These are phyloP conservation scores for Brachionus manjavacas DNA, from an alignment of 1,140 invertebrate genomes.

Conservation along the genomic window DNA sequence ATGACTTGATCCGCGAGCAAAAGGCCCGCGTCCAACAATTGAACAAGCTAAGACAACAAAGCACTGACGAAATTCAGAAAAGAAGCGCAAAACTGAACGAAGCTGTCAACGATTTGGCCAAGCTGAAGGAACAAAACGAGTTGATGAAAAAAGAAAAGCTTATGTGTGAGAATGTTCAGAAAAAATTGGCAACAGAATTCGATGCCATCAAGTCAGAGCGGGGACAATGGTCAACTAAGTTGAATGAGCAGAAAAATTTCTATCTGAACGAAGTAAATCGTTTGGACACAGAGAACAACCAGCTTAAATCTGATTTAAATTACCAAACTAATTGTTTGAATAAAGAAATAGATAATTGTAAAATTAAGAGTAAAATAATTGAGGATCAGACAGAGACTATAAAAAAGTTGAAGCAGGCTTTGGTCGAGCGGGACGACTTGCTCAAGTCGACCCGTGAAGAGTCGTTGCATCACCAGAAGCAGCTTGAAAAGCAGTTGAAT, in stretches of 20 bases:
- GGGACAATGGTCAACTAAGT: neutral
- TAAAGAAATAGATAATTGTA: conserved; percentile 23
- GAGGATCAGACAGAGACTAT: conserved; percentile 38
- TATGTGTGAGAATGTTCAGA: neutral
- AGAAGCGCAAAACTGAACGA: conserved; percentile 7
- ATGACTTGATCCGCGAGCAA: conserved; percentile 36
- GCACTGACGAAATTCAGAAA: neutral
- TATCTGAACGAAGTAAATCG: conserved; percentile 11
- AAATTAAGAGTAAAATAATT: conserved; percentile 34
- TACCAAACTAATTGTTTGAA: neutral
- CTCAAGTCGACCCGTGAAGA: neutral
- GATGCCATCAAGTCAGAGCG: neutral
- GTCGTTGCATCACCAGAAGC: conserved; percentile 6
- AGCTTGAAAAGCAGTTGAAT: conserved; percentile 36
- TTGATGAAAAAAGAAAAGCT: conserved; percentile 20
- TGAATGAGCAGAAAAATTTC: conserved; percentile 32
- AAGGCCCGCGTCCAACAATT: conserved; percentile 4
- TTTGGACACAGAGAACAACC: conserved; percentile 7
- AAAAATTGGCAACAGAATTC: neutral
- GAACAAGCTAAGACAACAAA: conserved; percentile 5
- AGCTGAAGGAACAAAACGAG: conserved; percentile 6
- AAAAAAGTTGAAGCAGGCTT: conserved; percentile 27
- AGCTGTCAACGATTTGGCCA: conserved; percentile 18
- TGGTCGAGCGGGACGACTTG: conserved; percentile 28
- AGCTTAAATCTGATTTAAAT: conserved; percentile 4